phyloP scores from a whole-genome alignment of 2,888 invertebrate species.

The Sycophila texana region DNA sequence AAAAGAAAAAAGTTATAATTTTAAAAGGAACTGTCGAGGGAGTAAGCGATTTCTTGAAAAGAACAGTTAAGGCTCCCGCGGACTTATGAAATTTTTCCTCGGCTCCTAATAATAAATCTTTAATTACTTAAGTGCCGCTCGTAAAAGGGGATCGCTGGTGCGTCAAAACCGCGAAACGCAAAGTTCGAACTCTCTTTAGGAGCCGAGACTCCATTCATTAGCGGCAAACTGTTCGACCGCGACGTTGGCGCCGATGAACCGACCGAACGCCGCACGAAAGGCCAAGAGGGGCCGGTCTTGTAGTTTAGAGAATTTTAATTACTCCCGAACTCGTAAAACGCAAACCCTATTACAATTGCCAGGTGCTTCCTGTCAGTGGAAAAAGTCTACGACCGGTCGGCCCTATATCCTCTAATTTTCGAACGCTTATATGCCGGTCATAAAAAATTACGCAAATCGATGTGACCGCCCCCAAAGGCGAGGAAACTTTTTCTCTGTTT shows the following conservation, averaged over 20 bases:
- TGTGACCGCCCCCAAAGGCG: too few relatives aligned
- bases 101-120: constrained; percentile 17
- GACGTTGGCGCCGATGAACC: constrained; percentile 16
- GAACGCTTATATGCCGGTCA: too few relatives aligned
- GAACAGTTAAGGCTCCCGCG: not conserved
- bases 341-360: constrained; percentile 30
- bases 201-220: constrained; percentile 36
- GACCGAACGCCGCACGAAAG: constrained; percentile 11
- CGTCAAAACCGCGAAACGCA: constrained; percentile 27
- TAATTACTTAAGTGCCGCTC: constrained; percentile 26
- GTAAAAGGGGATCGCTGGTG: constrained; percentile 13
- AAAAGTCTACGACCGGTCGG: constrained; percentile 10
- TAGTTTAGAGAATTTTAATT: constrained; percentile 49
- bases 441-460: too few relatives aligned
- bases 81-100: constrained; percentile 25
- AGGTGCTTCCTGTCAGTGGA: constrained; percentile 2
- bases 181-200: constrained; percentile 32
- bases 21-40: too few relatives aligned
- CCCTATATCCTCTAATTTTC: not conserved
- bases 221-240: constrained; percentile 16
- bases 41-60: not conserved
- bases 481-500: not conserved
- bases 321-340: constrained; percentile 40
- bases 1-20: not conserved
- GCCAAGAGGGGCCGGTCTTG: constrained; percentile 19